These are phyloP conservation scores for Diabrotica balteata DNA, from an alignment of 2,888 invertebrate species.

Conservation along the genomic window DNA sequence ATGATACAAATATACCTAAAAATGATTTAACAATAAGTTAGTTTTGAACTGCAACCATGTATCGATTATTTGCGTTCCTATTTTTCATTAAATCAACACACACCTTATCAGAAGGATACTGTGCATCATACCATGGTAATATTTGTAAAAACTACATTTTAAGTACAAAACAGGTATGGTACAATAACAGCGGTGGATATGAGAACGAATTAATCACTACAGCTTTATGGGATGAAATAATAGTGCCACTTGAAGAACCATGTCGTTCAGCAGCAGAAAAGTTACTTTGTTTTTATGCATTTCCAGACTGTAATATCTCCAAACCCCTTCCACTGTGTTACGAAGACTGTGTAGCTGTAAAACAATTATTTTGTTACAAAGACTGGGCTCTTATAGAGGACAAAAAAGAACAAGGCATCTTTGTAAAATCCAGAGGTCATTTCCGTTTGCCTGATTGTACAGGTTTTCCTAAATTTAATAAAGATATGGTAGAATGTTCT, in stretches of 20 bases:
- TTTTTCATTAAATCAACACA: constrained; percentile 24
- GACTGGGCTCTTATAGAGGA: constrained; percentile 93
- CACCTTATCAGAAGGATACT: constrained; percentile 67
- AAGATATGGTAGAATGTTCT: constrained; percentile 66
- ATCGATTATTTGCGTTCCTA: constrained; percentile 28
- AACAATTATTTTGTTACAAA: constrained; percentile 89
- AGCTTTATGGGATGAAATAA: constrained; percentile 87
- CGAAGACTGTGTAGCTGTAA: constrained; percentile 92
- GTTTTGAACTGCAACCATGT: constrained; percentile 17
- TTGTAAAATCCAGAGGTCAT: constrained; percentile 82
- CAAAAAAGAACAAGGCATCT: constrained; percentile 80
- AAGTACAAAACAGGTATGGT: constrained; percentile 64
- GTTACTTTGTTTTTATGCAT: constrained; percentile 90
- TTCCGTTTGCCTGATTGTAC: constrained; percentile 89
- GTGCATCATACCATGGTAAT: constrained; percentile 87
- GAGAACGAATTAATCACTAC: constrained; percentile 85
- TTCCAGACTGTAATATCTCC: constrained; percentile 75
- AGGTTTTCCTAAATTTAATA: constrained; percentile 74
- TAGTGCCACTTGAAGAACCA: constrained; percentile 78
- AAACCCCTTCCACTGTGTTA: constrained; percentile 84
- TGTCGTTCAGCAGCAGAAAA: constrained; percentile 89
- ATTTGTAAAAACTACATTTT: constrained; percentile 62
- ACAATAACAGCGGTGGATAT: constrained; percentile 72
- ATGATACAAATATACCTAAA: background rate
- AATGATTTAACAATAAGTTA: constrained; percentile 14